phyloP scores from a whole-genome alignment of 2,888 invertebrate species.

The Bombylius discolor region DNA sequence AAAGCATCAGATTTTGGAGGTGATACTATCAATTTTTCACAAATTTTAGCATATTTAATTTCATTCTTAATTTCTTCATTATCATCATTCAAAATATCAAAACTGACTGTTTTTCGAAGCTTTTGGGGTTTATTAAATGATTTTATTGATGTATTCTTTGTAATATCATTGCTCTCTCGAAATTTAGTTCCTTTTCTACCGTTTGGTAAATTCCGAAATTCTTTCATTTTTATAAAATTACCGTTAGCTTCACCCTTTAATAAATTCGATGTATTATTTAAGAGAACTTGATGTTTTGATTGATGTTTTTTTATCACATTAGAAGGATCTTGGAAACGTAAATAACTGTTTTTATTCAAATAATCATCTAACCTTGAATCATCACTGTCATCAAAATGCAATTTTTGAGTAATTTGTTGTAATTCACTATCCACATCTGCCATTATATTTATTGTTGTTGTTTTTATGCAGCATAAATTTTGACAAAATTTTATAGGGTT shows the following conservation, averaged over 20 bases:
- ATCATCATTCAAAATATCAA: constrained; percentile 25
- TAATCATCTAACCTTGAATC: neutral
- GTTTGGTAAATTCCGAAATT: too few relatives aligned
- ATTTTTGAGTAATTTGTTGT: neutral
- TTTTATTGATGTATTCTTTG: too few relatives aligned
- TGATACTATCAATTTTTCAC: too few relatives aligned
- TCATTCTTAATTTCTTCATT: neutral
- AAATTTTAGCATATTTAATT: too few relatives aligned
- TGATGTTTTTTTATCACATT: too few relatives aligned
- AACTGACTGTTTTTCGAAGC: constrained; percentile 33
- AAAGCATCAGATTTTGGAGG: too few relatives aligned
- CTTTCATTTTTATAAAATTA: neutral
- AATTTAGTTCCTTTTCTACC: too few relatives aligned
- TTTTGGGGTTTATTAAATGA: too few relatives aligned
- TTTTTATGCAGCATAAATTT: too few relatives aligned
- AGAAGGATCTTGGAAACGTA: neutral
- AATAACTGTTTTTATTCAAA: neutral
- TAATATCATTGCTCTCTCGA: neutral
- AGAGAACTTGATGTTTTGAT: too few relatives aligned
- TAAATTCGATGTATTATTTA: neutral
- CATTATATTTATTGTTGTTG: neutral
- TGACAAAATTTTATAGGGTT: too few relatives aligned
- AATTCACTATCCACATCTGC: neutral
- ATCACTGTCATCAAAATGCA: neutral
- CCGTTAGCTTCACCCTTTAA: neutral